Conservation (phyloP, 23 tunicate genomes). For the Phallusia fumigata region DNA sequence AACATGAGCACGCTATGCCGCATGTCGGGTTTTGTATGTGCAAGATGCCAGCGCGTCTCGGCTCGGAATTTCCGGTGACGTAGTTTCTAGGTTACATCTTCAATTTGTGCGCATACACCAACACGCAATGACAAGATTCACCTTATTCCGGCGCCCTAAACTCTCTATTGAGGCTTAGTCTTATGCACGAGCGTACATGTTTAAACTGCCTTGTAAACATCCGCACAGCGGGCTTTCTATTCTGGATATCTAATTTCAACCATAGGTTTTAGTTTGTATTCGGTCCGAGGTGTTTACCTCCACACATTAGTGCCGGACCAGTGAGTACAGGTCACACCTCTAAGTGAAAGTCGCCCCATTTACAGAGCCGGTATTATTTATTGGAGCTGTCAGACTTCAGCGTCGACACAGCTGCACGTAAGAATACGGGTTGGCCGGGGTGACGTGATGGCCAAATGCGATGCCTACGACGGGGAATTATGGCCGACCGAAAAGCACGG, state of each 20-base stretch:
- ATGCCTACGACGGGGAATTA: background rate
- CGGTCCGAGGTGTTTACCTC: too few relatives aligned
- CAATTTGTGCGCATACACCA: too few relatives aligned
- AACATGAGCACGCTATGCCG: background rate
- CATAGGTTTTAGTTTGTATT: too few relatives aligned
- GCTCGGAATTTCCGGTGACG: slow-evolving; percentile 11
- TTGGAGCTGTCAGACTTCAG: background rate
- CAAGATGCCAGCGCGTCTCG: background rate
- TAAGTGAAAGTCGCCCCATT: background rate
- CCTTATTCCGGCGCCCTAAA: too few relatives aligned
- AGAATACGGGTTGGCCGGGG: background rate
- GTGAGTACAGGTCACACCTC: too few relatives aligned
- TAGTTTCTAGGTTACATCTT: background rate
- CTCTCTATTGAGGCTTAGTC: too few relatives aligned
- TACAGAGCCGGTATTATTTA: background rate
- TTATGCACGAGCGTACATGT: too few relatives aligned
- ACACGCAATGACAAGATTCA: too few relatives aligned
- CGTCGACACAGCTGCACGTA: background rate
- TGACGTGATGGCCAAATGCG: slow-evolving; percentile 2
- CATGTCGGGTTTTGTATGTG: background rate
- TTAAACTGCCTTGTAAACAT: too few relatives aligned
- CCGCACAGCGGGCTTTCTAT: too few relatives aligned
- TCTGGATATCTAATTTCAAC: too few relatives aligned
- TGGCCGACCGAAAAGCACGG: background rate
- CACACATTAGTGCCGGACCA: too few relatives aligned